A percentile compares a stretch with the other conserved stretches of the same genome.
Conservation (phyloP, 2,888 invertebrate species). For the Congeria kusceri region DNA sequence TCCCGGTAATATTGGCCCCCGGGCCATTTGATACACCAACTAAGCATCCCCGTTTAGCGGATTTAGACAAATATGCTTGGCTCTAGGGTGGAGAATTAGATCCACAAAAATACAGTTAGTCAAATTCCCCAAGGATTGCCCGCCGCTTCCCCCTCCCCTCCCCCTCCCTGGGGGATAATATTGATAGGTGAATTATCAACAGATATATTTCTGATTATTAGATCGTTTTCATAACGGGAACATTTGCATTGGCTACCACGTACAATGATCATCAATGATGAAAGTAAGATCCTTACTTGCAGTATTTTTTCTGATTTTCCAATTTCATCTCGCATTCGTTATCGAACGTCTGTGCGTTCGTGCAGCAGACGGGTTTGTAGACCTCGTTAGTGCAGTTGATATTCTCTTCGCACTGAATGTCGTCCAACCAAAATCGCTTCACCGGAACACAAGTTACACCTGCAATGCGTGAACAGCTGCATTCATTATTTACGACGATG, state of each 20-base stretch:
- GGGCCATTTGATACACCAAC: too few relatives aligned
- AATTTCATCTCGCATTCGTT: constrained; percentile 29
- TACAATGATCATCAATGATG: too few relatives aligned
- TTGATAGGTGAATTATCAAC: too few relatives aligned
- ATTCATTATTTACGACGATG: too few relatives aligned
- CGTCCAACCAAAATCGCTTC: constrained; percentile 11
- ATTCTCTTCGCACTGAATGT: constrained; percentile 25
- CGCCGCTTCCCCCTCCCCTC: too few relatives aligned
- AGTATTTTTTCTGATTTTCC: constrained; percentile 28
- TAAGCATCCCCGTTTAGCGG: too few relatives aligned
- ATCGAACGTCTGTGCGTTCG: constrained; percentile 27
- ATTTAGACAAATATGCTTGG: too few relatives aligned
- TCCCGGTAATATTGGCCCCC: too few relatives aligned
- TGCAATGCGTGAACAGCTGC: background rate
- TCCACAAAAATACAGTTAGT: too few relatives aligned
- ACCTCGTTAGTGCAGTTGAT: constrained; percentile 37
- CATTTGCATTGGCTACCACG: background rate
- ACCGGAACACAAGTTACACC: constrained; percentile 22
- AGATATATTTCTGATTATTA: background rate
- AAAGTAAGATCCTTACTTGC: constrained; percentile 26
- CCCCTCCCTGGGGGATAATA: too few relatives aligned
- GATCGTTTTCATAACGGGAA: background rate
- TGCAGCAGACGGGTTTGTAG: constrained; percentile 35
- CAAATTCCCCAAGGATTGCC: too few relatives aligned
- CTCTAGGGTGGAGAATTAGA: too few relatives aligned